Percentiles rank a stretch among this genome's conserved stretches.
Evolutionary conservation across 2,113 vertebrate genomes (phyloP).

Genomic region (Melanerpes formicivorus): DNA sequence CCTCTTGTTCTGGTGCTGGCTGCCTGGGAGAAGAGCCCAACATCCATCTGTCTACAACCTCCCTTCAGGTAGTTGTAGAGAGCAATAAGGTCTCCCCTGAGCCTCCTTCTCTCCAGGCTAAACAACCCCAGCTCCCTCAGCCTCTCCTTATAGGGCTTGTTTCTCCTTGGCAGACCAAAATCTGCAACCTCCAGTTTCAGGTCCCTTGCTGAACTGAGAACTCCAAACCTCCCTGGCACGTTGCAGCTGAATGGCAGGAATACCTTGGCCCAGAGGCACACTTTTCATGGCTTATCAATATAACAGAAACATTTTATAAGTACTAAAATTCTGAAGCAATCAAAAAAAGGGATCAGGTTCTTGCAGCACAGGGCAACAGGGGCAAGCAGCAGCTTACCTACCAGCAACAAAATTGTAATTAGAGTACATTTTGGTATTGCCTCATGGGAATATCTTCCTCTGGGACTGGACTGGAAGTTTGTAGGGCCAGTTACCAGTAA

Average conservation of each 20-base stretch:
- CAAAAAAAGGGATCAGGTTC: background rate
- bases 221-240: background rate
- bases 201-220: background rate
- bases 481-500: background rate
- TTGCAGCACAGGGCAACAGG: background rate
- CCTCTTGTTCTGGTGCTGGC: too few species aligned
- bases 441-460: background rate
- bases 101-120: too few species aligned
- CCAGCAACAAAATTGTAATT: background rate
- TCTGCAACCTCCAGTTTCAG: background rate
- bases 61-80: too few species aligned
- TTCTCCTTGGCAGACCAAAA: background rate
- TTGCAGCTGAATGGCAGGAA: background rate
- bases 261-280: background rate
- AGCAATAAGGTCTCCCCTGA: too few species aligned
- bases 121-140: too few species aligned
- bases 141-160: too few species aligned
- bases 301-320: background rate
- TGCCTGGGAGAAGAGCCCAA: too few species aligned
- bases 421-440: background rate
- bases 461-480: background rate
- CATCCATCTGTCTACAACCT: too few species aligned
- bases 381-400: background rate
- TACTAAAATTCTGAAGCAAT: background rate
- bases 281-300: background rate